These are phyloP conservation scores for Laterallus jamaicensis DNA, from an alignment of 2,113 vertebrate species.

Conservation along the genomic window DNA sequence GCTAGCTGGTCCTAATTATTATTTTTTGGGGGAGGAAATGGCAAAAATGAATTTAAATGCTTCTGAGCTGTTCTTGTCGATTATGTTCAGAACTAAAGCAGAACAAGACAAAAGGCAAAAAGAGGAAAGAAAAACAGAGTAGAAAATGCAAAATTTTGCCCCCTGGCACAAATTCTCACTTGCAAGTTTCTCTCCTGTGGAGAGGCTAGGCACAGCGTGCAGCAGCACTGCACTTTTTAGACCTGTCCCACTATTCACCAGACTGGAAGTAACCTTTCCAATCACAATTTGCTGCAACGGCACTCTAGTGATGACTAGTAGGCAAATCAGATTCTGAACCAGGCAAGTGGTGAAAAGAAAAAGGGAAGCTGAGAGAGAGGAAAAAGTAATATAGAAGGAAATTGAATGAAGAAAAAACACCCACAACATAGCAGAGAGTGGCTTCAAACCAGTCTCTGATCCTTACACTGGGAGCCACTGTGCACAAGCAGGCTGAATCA, in stretches of 20 bases:
- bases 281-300: not conserved
- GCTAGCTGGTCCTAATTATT: not conserved
- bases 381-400: not conserved
- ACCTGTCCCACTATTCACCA: not conserved
- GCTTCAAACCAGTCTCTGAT: not conserved
- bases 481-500: not conserved
- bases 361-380: not conserved
- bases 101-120: not conserved
- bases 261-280: not conserved
- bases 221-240: not conserved
- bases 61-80: not conserved
- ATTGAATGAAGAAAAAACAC: not conserved
- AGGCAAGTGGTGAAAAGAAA: not conserved
- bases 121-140: not conserved
- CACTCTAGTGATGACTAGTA: rapidly evolving
- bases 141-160: not conserved
- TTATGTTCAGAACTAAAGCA: not conserved
- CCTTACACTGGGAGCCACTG: not conserved
- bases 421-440: not conserved
- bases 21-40: not conserved
- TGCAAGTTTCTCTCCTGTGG: not conserved
- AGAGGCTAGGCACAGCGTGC: not conserved
- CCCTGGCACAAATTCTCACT: not conserved
- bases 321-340: not conserved
- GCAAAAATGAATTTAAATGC: not conserved